phyloP scores from a whole-genome alignment of 2,113 vertebrate genomes.

The Diphyllodes magnificus region DNA sequence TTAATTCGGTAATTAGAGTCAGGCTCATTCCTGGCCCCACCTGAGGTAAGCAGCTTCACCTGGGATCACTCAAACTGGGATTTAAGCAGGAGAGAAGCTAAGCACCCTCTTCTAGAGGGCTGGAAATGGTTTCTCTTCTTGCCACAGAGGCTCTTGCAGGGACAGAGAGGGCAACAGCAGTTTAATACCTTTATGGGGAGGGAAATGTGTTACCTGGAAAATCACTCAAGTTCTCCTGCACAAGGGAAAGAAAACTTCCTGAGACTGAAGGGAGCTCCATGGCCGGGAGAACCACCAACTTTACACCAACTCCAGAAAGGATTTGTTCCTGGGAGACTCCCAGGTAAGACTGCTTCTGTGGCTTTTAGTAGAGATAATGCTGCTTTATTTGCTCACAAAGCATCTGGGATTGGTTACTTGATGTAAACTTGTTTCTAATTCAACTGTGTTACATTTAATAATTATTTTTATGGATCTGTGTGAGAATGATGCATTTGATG shows the following conservation, averaged over 20 bases:
- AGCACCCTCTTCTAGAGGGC: accelerated
- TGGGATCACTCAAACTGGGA: not conserved
- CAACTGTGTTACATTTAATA: accelerated
- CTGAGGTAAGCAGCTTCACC: not conserved
- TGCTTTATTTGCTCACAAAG: not conserved
- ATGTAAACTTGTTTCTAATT: not conserved
- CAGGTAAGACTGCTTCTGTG: not conserved
- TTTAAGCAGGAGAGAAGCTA: not conserved
- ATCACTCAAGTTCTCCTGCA: accelerated
- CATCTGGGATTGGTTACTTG: accelerated
- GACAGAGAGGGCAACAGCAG: accelerated
- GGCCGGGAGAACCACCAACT: not conserved
- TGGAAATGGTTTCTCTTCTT: accelerated
- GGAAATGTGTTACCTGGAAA: not conserved
- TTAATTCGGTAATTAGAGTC: not conserved
- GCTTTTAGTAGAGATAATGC: not conserved
- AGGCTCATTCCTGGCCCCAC: not conserved
- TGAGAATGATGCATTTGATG: not conserved
- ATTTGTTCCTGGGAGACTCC: not conserved
- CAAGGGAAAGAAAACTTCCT: not conserved
- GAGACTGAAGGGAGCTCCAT: not conserved
- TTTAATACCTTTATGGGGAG: accelerated
- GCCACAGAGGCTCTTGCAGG: accelerated
- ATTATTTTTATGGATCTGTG: not conserved
- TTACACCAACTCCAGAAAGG: not conserved